Evolutionary conservation across 2,888 invertebrate genomes (phyloP).

Genomic region (Tyria jacobaeae): DNA sequence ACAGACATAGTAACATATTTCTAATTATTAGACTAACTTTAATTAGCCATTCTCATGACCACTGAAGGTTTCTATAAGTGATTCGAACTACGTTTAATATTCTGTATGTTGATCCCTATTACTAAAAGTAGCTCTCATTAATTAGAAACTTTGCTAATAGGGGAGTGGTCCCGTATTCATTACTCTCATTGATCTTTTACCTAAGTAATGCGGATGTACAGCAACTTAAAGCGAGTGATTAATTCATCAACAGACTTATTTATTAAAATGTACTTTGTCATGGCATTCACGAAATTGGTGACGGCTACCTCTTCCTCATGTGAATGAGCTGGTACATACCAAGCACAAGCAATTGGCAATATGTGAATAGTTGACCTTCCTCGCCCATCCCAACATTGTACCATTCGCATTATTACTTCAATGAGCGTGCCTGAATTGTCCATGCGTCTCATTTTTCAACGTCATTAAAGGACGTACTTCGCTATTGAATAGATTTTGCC

Average conservation of each 20-base stretch:
- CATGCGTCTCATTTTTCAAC: slow-evolving; percentile 68
- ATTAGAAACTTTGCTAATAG: slow-evolving; percentile 9
- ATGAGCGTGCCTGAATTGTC: slow-evolving; percentile 70
- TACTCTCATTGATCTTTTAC: slow-evolving; percentile 12
- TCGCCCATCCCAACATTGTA: slow-evolving; percentile 78
- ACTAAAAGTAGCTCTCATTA: slow-evolving; percentile 7
- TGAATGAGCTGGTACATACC: slow-evolving; percentile 55
- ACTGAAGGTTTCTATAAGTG: background rate
- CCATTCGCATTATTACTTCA: slow-evolving; percentile 67
- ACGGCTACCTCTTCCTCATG: slow-evolving; percentile 40
- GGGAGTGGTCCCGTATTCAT: slow-evolving; percentile 15
- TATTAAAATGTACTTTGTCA: slow-evolving; percentile 13
- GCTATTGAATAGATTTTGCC: slow-evolving; percentile 53
- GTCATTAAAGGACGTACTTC: slow-evolving; percentile 59
- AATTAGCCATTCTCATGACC: background rate
- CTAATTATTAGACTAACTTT: background rate
- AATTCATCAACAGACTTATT: slow-evolving; percentile 16
- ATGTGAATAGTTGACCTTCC: slow-evolving; percentile 80
- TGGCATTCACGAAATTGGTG: slow-evolving; percentile 37
- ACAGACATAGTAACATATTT: background rate
- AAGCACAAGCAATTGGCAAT: slow-evolving; percentile 64
- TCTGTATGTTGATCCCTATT: background rate
- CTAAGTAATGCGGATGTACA: slow-evolving; percentile 4
- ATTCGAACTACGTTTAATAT: background rate
- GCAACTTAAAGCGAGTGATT: slow-evolving; percentile 7